phyloP scores from a whole-genome alignment of 37 sponge, comb jelly and placozoan species.

The Haliclona indistincta region DNA sequence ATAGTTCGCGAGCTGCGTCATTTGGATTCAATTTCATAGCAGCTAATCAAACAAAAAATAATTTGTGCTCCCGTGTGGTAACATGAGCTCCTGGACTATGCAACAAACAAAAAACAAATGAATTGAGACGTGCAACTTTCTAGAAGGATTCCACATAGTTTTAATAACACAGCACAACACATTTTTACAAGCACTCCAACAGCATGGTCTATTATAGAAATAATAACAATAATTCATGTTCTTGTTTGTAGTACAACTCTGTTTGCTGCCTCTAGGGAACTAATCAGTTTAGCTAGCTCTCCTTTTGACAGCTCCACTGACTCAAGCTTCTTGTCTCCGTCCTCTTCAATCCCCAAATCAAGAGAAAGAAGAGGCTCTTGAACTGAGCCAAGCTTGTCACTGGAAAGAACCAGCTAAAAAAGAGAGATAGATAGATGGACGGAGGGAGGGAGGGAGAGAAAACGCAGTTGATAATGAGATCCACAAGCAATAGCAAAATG shows the following conservation, averaged over 20 bases:
- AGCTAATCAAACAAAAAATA: too few species aligned
- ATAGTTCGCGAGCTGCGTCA: too few species aligned
- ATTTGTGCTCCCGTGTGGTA: too few species aligned
- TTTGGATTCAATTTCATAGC: too few species aligned
- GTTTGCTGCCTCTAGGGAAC: slow-evolving; percentile 73
- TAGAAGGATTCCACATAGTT: too few species aligned
- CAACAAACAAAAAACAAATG: too few species aligned
- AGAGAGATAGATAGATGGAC: neutral
- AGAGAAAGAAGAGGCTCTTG: slow-evolving; percentile 60
- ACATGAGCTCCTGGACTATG: too few species aligned
- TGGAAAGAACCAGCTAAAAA: slow-evolving; percentile 69
- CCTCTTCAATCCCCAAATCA: slow-evolving; percentile 48
- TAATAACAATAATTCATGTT: neutral
- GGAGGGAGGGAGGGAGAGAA: neutral
- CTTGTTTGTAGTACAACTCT: slow-evolving; percentile 44
- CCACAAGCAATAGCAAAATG: neutral
- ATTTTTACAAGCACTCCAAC: too few species aligned
- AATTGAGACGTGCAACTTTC: too few species aligned
- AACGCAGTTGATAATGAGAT: too few species aligned
- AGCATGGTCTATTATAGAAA: too few species aligned
- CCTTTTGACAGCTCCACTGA: slow-evolving; percentile 58
- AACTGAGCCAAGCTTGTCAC: slow-evolving; percentile 68
- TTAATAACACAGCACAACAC: too few species aligned
- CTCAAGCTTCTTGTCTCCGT: slow-evolving; percentile 27
- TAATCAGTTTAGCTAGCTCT: slow-evolving; percentile 47